Percentiles rank a stretch among this genome's conserved stretches.
Evolutionary conservation across 2,888 invertebrate genomes (phyloP).

Genomic region (Achlya flavicornis): DNA sequence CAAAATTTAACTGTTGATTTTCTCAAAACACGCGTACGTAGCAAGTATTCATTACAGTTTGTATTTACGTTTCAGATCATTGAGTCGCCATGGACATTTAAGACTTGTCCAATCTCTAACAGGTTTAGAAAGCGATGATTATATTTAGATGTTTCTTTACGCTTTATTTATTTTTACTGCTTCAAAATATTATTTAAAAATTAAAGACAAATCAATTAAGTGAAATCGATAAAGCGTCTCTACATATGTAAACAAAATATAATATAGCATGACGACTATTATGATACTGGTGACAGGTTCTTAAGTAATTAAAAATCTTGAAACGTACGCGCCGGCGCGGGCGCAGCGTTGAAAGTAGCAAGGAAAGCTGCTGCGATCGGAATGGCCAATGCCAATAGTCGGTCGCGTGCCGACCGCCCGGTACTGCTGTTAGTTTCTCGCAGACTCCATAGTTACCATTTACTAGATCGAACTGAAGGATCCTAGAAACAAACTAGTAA

Average conservation of each 20-base stretch:
- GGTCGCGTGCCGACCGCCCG: constrained; percentile 52
- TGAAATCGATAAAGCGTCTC: constrained; percentile 13
- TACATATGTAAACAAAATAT: constrained; percentile 24
- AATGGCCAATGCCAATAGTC: constrained; percentile 73
- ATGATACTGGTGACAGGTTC: constrained; percentile 45
- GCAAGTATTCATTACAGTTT: constrained; percentile 17
- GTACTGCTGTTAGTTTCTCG: constrained; percentile 5
- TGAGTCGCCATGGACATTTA: constrained; percentile 4
- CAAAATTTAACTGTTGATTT: neutral
- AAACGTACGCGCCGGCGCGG: constrained; percentile 48
- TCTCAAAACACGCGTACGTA: neutral
- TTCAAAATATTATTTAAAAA: neutral
- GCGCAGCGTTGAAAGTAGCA: constrained; percentile 70
- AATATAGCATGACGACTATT: constrained; percentile 25
- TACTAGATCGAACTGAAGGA: neutral
- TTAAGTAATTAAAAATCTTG: constrained; percentile 72
- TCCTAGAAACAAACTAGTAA: neutral
- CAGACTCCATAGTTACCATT: neutral
- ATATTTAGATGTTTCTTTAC: constrained; percentile 12
- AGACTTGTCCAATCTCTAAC: constrained; percentile 16
- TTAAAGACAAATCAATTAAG: neutral
- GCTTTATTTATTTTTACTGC: neutral
- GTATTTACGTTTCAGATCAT: constrained; percentile 3
- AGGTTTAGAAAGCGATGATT: constrained; percentile 39
- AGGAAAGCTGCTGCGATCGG: constrained; percentile 73